A percentile compares a stretch with the other conserved stretches of the same genome.
phyloP scores from a whole-genome alignment of 2,113 vertebrate genomes.

The Gavia stellata region DNA sequence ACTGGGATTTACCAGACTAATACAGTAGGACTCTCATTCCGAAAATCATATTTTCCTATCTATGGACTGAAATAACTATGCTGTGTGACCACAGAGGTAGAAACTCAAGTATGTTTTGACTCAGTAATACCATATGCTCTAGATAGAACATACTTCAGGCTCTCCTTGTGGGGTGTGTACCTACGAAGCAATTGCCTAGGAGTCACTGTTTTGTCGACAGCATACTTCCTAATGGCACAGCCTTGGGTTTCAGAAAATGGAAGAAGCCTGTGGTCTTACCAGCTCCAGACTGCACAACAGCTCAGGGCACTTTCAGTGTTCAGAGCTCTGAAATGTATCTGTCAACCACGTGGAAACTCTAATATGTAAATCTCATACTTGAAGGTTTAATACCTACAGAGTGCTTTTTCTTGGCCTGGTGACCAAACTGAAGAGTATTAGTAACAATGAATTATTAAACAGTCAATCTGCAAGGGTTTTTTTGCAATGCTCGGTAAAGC shows the following conservation, averaged over 20 bases:
- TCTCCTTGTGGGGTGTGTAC: not conserved
- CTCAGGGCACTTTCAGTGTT: not conserved
- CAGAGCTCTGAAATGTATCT: not conserved
- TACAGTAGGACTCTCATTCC: not conserved
- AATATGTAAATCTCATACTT: not conserved
- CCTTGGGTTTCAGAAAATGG: not conserved
- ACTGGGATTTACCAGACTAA: conserved; percentile 41
- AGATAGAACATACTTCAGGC: not conserved
- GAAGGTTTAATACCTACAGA: not conserved
- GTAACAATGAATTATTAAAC: not conserved
- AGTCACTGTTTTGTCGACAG: not conserved
- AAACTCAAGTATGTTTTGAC: not conserved
- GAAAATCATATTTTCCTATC: conserved; percentile 29
- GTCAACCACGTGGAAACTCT: fast-evolving
- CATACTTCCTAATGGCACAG: not conserved
- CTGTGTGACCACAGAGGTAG: not conserved
- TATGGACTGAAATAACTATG: not conserved
- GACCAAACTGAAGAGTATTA: not conserved
- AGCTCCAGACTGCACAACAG: not conserved
- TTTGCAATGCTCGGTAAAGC: not conserved
- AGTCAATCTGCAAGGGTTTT: not conserved
- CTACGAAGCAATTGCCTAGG: not conserved
- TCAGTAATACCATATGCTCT: not conserved
- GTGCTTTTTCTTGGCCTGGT: not conserved
- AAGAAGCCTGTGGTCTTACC: not conserved